A percentile compares a stretch with the other conserved stretches of the same genome.
phyloP scores from a whole-genome alignment of 2,888 invertebrate species.

The Drosophila robusta region DNA sequence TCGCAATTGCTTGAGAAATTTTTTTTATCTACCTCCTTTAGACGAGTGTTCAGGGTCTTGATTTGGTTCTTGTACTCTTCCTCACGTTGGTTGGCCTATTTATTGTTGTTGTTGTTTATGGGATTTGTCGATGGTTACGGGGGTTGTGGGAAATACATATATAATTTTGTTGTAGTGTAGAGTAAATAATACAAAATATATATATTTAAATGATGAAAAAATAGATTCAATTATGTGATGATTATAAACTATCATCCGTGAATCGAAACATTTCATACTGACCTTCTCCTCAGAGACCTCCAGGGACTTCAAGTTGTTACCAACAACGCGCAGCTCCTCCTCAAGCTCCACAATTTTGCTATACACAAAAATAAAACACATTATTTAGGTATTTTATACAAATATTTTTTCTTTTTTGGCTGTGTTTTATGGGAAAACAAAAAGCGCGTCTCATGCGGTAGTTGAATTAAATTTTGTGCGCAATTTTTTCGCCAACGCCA shows the following conservation, averaged over 20 bases:
- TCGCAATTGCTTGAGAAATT: slow-evolving; percentile 26
- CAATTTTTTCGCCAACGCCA: slow-evolving; percentile 40
- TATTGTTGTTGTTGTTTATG: slow-evolving; percentile 71
- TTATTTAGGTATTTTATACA: slow-evolving; percentile 28
- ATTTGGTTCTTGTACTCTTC: slow-evolving; percentile 99
- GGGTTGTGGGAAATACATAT: slow-evolving; percentile 31
- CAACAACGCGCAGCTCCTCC: slow-evolving; percentile 99
- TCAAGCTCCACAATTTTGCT: slow-evolving; percentile 99
- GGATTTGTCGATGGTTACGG: slow-evolving; percentile 22
- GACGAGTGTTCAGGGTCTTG: slow-evolving; percentile 98
- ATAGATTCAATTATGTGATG: slow-evolving; percentile 4
- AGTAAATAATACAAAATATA: slow-evolving; percentile 40
- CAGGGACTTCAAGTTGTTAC: slow-evolving; percentile 99
- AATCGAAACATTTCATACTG: slow-evolving; percentile 83
- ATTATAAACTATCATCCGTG: not conserved
- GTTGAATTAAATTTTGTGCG: slow-evolving; percentile 49
- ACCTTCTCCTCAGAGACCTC: slow-evolving; percentile 99
- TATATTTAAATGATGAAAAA: slow-evolving; percentile 14
- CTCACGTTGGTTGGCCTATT: slow-evolving; percentile 99
- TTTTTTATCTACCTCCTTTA: slow-evolving; percentile 94
- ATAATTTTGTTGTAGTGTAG: slow-evolving; percentile 26
- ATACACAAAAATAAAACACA: slow-evolving; percentile 65
- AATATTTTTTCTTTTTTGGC: slow-evolving; percentile 2
- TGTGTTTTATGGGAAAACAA: slow-evolving; percentile 24
- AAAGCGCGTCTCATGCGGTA: slow-evolving; percentile 58